Evolutionary conservation across 2,797 vertebrate species (phyloP).

Genomic region (Neomorphus geoffroyi): DNA sequence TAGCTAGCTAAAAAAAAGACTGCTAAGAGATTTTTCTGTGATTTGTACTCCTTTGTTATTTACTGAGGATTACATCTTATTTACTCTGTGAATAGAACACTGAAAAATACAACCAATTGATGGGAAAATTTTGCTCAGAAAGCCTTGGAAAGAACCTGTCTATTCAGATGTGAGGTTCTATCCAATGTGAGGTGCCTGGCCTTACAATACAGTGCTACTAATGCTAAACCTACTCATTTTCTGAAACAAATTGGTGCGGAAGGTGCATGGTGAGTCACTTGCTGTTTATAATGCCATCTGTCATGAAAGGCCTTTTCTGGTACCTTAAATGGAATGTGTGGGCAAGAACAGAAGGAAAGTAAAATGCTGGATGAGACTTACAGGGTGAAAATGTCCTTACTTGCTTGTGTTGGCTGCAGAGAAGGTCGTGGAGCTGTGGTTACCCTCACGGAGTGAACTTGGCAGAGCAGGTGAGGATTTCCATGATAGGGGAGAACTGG

Average conservation of each 20-base stretch:
- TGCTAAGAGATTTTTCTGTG: background rate
- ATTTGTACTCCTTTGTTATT: background rate
- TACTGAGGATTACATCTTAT: background rate
- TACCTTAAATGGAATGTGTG: background rate
- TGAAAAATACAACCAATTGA: background rate
- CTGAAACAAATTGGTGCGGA: background rate
- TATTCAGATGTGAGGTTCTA: background rate
- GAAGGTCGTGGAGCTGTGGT: background rate
- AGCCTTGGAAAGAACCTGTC: background rate
- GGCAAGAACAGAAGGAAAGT: background rate
- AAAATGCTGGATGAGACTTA: background rate
- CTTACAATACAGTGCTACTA: background rate
- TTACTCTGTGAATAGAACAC: background rate
- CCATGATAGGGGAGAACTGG: fast-evolving
- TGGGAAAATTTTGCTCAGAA: background rate
- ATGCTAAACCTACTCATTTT: background rate
- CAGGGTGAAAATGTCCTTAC: fast-evolving
- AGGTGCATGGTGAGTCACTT: background rate
- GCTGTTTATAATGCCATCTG: background rate
- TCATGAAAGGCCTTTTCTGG: background rate
- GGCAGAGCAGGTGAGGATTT: background rate
- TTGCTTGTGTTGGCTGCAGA: background rate
- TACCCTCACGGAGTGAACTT: background rate
- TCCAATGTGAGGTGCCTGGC: background rate
- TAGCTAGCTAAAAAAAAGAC: background rate